phyloP scores from a whole-genome alignment of 2,113 vertebrate species.

The Podarcis raffonei region DNA sequence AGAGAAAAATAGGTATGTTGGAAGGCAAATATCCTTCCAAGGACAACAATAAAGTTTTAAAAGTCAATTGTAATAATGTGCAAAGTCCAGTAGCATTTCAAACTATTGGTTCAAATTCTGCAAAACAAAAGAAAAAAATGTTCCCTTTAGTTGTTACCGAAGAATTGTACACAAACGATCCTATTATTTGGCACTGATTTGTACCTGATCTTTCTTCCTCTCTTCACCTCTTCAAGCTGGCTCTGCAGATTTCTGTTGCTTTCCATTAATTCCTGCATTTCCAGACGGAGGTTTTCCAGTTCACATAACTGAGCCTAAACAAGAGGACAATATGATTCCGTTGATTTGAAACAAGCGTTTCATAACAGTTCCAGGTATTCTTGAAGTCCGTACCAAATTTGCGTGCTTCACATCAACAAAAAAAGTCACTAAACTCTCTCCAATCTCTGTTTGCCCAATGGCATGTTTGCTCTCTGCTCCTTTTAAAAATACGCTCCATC shows the following conservation, averaged over 20 bases:
- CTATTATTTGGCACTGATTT: background rate
- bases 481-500: background rate
- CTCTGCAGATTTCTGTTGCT: slow-evolving; percentile 83
- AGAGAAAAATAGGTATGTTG: background rate
- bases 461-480: background rate
- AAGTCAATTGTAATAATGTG: too few species aligned
- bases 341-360: slow-evolving; percentile 16
- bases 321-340: slow-evolving; percentile 33
- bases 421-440: background rate
- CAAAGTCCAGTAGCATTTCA: too few species aligned
- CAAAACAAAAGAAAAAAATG: background rate
- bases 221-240: slow-evolving; percentile 70
- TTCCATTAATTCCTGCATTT: slow-evolving; percentile 84
- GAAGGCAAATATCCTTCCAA: background rate
- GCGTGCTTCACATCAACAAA: background rate
- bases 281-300: slow-evolving; percentile 81
- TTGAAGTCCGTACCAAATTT: background rate
- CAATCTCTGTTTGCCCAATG: background rate
- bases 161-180: background rate
- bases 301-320: slow-evolving; percentile 85
- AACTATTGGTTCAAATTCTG: background rate
- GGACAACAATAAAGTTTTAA: too few species aligned
- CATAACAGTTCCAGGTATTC: background rate
- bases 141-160: background rate
- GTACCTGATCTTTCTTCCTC: slow-evolving; percentile 67